Conservation (phyloP, 92 coral and sea anemone genomes). For the Porites evermanni region DNA sequence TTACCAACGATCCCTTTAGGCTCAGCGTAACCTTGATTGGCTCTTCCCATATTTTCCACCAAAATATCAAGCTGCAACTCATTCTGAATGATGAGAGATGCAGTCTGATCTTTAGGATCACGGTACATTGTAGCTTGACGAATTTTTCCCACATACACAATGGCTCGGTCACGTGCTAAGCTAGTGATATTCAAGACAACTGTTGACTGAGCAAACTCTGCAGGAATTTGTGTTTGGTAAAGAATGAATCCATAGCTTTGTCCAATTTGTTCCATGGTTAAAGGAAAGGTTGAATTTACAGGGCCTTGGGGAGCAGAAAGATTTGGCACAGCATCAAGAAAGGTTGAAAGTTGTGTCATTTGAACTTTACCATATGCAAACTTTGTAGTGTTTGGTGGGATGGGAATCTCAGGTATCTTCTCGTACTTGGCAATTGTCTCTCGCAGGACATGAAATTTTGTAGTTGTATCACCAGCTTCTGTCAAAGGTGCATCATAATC, state of each 20-base stretch:
- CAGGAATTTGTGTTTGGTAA: slow-evolving; percentile 80
- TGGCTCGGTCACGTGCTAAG: slow-evolving; percentile 87
- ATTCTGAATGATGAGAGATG: slow-evolving; percentile 52
- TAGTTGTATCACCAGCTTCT: slow-evolving; percentile 92
- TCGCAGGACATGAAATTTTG: slow-evolving; percentile 75
- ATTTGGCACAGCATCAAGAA: slow-evolving; percentile 64
- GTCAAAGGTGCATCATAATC: slow-evolving; percentile 91
- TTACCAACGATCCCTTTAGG: slow-evolving; percentile 93
- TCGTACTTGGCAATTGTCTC: slow-evolving; percentile 74
- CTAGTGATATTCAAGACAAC: slow-evolving; percentile 65
- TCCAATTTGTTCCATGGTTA: slow-evolving; percentile 95
- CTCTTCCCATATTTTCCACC: slow-evolving; percentile 91
- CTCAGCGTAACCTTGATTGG: slow-evolving; percentile 73
- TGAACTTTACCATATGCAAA: slow-evolving; percentile 81
- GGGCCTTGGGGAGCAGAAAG: slow-evolving; percentile 78
- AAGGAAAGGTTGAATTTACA: slow-evolving; percentile 63
- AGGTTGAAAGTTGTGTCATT: slow-evolving; percentile 57
- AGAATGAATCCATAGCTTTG: slow-evolving; percentile 88
- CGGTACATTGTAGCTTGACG: slow-evolving; percentile 77
- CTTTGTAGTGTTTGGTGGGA: slow-evolving; percentile 91
- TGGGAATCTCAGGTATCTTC: slow-evolving; percentile 71
- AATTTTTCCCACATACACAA: slow-evolving; percentile 79
- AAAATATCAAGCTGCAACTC: slow-evolving; percentile 77
- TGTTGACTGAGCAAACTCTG: slow-evolving; percentile 48
- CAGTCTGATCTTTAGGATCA: slow-evolving; percentile 55